phyloP scores from a whole-genome alignment of 2,113 vertebrate species.

The Parus major region DNA sequence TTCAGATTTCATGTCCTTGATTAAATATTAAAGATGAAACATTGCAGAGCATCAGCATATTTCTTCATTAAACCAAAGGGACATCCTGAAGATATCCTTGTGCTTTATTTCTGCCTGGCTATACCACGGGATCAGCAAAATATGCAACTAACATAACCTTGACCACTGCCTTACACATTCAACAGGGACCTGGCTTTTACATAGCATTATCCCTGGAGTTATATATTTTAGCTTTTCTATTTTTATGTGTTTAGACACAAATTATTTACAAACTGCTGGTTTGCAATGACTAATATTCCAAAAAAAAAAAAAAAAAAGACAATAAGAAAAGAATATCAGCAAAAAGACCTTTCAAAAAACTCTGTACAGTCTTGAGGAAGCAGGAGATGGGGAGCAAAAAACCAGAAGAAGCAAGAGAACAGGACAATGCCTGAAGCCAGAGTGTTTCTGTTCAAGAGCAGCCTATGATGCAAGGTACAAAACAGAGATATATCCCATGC shows the following conservation, averaged over 20 bases:
- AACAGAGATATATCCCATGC: background rate
- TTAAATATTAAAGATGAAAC: conserved; percentile 41
- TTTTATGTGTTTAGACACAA: background rate
- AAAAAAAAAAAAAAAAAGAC: background rate
- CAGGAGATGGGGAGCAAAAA: background rate
- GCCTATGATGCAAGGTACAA: background rate
- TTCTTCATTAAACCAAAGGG: conserved; percentile 32
- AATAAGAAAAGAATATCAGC: background rate
- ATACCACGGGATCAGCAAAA: background rate
- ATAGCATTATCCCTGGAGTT: background rate
- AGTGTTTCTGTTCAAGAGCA: background rate
- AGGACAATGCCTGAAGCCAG: background rate
- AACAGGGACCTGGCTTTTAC: background rate
- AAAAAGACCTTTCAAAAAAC: background rate
- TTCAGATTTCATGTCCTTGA: conserved; percentile 1
- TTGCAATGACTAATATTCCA: background rate
- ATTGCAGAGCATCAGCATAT: background rate
- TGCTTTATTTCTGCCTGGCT: background rate
- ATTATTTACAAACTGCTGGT: background rate
- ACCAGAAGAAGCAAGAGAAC: background rate
- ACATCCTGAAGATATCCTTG: background rate
- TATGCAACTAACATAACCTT: background rate
- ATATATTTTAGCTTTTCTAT: background rate
- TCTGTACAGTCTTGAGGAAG: background rate
- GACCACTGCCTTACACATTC: background rate